Evolutionary conservation across 2,888 invertebrate species (phyloP).

Genomic region (Drosophila yooni): DNA sequence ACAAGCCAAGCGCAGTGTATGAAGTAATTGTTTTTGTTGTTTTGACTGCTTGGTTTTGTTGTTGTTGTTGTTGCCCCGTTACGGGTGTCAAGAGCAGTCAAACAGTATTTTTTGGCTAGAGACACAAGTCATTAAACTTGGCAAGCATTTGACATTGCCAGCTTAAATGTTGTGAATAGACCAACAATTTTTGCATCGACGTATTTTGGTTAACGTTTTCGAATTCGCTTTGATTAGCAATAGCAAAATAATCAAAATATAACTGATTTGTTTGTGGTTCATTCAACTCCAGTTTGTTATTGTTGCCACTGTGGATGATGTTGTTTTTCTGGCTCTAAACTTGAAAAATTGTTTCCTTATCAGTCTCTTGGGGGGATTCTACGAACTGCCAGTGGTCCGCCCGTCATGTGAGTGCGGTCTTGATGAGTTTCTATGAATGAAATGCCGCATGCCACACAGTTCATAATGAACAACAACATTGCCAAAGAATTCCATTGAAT

Average conservation of each 20-base stretch:
- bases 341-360: constrained; percentile 55
- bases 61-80: constrained; percentile 11
- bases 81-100: constrained; percentile 76
- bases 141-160: constrained; percentile 75
- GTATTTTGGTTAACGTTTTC: constrained; percentile 41
- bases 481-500: constrained; percentile 60
- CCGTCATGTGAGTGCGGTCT: constrained; percentile 31
- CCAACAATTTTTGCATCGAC: constrained; percentile 25
- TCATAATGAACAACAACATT: constrained; percentile 34
- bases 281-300: constrained; percentile 56
- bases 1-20: constrained; percentile 52
- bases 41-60: not conserved
- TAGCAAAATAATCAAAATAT: constrained; percentile 28
- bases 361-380: constrained; percentile 34
- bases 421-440: constrained; percentile 69
- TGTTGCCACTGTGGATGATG: not conserved
- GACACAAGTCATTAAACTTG: constrained; percentile 70
- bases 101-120: constrained; percentile 46
- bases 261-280: constrained; percentile 43
- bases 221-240: constrained; percentile 38
- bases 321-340: constrained; percentile 35
- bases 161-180: constrained; percentile 47
- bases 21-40: constrained; percentile 41
- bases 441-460: constrained; percentile 62
- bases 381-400: constrained; percentile 27